Base-by-base conservation (phyloP, 2,113 vertebrate species). In the Empidonax traillii region DNA sequence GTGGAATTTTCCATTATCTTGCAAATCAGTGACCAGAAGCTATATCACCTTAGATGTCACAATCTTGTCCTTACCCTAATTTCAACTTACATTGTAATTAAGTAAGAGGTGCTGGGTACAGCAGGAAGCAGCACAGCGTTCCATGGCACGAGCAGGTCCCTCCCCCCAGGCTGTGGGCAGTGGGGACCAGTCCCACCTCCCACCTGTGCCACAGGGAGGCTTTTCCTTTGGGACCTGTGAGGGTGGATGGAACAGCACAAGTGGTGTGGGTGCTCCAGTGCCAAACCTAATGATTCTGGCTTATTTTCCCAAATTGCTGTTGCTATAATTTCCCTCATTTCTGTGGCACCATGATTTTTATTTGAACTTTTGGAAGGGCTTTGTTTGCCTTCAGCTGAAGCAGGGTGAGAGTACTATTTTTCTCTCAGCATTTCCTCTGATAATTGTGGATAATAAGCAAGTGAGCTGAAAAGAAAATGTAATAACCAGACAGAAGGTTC, bases 401-500 rank as follows among this genome's bases (percentile, higher is more conserved):
- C 30, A 28, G 72, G 43, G 84, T 89, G 73, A 31, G 69, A 59
- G 65, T 14, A 23, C 61, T 79, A 39, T 81, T 94, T 77, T 92
- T 69, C 62, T 77, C 27, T 78, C 18, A 24, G 59, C 2, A 1
- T 92, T 92, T 86, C 84, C 55, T 89, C 69, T 69, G 80, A 62
- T 37, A 47, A 59, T 89, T 75, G 77, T 63, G 68, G 69, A 43
- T 63, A 79, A 85, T 37, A 62, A 87, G 69, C 65, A 87, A 47
- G 63, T 37, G 73, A 74, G 73, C 75, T 37, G 28, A 82, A 87
- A 96, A 89, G 71, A 76, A 89, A 82, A 79, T 72, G 27, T 18
- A 72, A 58, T 41, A 75, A 75, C 16, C 47, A 86, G 67, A 66
- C 47, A 71, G 62, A 82, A 66, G 43, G 58, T 67, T 71, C 51